These are phyloP conservation scores for Prolemur simus DNA, from an alignment of 2,113 vertebrate species.

Conservation along the genomic window DNA sequence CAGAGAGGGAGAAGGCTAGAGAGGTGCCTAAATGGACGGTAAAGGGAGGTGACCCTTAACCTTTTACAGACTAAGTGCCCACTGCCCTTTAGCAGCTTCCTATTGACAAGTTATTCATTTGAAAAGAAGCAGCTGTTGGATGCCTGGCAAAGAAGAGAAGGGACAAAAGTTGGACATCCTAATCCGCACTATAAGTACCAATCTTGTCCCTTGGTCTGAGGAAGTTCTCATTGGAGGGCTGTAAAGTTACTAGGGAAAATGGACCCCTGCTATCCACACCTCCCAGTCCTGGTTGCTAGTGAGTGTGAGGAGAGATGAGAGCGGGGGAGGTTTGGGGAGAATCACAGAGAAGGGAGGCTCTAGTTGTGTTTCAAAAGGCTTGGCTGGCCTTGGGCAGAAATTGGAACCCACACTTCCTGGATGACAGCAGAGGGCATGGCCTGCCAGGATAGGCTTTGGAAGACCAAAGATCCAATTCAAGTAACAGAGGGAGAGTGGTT, in stretches of 20 bases:
- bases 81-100: not conserved
- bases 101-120: not conserved
- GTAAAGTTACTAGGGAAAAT: not conserved
- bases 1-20: not conserved
- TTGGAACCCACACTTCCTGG: constrained; percentile 50
- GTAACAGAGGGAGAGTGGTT: constrained; percentile 27
- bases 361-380: constrained; percentile 30
- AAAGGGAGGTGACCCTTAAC: not conserved
- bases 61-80: not conserved
- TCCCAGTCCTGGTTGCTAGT: not conserved
- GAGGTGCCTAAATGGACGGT: not conserved
- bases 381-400: constrained; percentile 55
- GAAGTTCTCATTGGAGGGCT: not conserved
- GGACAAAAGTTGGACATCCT: not conserved
- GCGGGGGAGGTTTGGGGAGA: not conserved
- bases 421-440: constrained; percentile 19
- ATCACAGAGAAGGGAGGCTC: not conserved
- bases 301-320: not conserved
- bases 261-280: not conserved
- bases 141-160: not conserved
- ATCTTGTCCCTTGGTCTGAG: not conserved
- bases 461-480: constrained; percentile 23
- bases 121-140: not conserved
- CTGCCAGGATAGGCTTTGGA: constrained; percentile 52
- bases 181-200: not conserved